Conservation (phyloP, 1,140 invertebrate genomes). For the Cotesia typhae region DNA sequence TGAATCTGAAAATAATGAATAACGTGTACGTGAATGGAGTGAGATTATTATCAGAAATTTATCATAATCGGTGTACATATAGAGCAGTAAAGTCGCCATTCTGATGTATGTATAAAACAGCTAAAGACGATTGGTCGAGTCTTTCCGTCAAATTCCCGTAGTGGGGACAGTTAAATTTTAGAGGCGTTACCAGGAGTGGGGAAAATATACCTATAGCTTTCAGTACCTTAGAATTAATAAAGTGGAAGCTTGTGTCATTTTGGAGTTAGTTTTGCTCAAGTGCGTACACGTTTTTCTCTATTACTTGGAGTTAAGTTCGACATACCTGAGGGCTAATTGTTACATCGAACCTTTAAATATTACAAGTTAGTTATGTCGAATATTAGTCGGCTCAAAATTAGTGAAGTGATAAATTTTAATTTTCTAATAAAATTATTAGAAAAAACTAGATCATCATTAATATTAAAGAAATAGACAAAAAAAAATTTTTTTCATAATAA, state of each 20-base stretch:
- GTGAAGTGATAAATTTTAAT: too few species aligned
- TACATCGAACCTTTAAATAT: too few species aligned
- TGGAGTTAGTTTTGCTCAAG: too few species aligned
- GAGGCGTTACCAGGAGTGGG: not conserved
- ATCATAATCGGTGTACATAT: not conserved
- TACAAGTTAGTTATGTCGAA: too few species aligned
- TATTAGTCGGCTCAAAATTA: too few species aligned
- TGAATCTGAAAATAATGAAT: not conserved
- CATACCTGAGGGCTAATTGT: too few species aligned
- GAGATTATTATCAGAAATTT: slow-evolving; percentile 2
- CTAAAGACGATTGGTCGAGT: not conserved
- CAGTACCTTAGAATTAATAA: too few species aligned
- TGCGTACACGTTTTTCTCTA: too few species aligned
- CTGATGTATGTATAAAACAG: not conserved
- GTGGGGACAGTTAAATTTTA: not conserved
- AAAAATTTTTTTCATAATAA: not conserved
- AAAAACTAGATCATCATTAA: not conserved
- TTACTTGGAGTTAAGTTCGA: too few species aligned
- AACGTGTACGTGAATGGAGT: not conserved
- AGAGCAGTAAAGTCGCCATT: slow-evolving; percentile 1
- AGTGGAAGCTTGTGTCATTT: too few species aligned
- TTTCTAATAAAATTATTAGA: not conserved
- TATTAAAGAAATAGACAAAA: not conserved
- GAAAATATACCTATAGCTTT: too few species aligned
- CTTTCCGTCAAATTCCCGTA: not conserved